Conservation (phyloP, 2,797 vertebrate species). For the Melanogrammus aeglefinus region DNA sequence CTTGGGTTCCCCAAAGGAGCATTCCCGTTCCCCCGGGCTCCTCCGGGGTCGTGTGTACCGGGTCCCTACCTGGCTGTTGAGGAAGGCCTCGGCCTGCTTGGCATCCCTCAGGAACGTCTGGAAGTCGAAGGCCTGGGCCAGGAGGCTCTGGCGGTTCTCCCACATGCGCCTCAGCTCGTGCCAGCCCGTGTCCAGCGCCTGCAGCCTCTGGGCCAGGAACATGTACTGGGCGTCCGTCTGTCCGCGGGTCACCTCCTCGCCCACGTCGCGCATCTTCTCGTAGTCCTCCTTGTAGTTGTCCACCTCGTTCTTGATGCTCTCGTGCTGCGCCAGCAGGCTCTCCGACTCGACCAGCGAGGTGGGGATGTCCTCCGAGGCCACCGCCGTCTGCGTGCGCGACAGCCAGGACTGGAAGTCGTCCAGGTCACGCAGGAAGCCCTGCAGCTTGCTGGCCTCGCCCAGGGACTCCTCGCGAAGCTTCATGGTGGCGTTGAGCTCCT, state of each 20-base stretch:
- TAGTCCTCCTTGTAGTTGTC: slow-evolving; percentile 89
- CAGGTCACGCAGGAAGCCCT: slow-evolving; percentile 89
- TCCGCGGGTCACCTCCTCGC: slow-evolving; percentile 87
- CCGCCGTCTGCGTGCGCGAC: slow-evolving; percentile 85
- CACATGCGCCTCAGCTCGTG: slow-evolving; percentile 90
- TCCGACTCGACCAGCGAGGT: slow-evolving; percentile 86
- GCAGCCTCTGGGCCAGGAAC: slow-evolving; percentile 87
- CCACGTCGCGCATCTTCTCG: slow-evolving; percentile 81
- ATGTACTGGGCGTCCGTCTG: slow-evolving; percentile 88
- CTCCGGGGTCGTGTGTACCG: background rate
- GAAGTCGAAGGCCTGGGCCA: slow-evolving; percentile 88
- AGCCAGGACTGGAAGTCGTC: slow-evolving; percentile 94
- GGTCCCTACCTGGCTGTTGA: slow-evolving; percentile 87
- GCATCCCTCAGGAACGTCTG: slow-evolving; percentile 91
- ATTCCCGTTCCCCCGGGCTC: too few relatives aligned
- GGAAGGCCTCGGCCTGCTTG: slow-evolving; percentile 89
- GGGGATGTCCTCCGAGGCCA: slow-evolving; percentile 90
- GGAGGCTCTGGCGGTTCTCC: slow-evolving; percentile 87
- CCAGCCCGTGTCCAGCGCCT: slow-evolving; percentile 91
- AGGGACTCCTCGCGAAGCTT: slow-evolving; percentile 86
- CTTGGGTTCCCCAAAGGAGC: background rate
- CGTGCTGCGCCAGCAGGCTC: slow-evolving; percentile 82
- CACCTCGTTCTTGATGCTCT: slow-evolving; percentile 88
- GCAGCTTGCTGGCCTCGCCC: slow-evolving; percentile 89
- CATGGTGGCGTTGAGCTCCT: slow-evolving; percentile 84